Evolutionary conservation across 1,140 invertebrate genomes (phyloP).

Genomic region (Acyrthosiphon pisum): DNA sequence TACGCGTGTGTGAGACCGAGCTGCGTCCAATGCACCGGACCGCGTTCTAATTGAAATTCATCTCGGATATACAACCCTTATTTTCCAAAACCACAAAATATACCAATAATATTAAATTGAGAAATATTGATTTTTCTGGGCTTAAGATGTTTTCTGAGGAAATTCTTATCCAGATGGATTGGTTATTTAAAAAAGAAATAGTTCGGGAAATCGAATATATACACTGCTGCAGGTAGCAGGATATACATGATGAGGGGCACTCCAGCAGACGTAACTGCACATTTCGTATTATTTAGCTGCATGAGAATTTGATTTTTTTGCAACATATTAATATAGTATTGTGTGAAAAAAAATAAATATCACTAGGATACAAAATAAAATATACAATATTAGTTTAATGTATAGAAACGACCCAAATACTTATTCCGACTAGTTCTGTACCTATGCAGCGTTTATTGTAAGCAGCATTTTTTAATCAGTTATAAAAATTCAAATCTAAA

Average conservation of each 20-base stretch:
- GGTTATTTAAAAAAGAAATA: neutral
- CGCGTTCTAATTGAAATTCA: slow-evolving; percentile 19
- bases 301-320: neutral
- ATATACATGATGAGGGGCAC: neutral
- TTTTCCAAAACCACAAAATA: neutral
- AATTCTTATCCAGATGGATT: neutral
- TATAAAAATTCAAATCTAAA: neutral
- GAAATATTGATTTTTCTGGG: neutral
- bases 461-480: neutral
- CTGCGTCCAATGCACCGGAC: neutral
- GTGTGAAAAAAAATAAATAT: neutral
- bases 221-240: neutral
- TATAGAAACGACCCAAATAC: neutral
- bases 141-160: neutral
- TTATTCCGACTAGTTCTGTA: neutral
- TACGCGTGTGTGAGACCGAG: neutral
- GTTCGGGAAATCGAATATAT: neutral
- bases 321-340: neutral
- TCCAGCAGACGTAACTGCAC: neutral
- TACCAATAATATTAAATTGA: neutral
- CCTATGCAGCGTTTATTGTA: neutral
- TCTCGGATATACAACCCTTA: neutral
- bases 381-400: neutral
- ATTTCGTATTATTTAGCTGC: neutral
- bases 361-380: too few relatives aligned